Evolutionary conservation across 2,888 invertebrate species (phyloP).

Genomic region (Oligia latruncula): DNA sequence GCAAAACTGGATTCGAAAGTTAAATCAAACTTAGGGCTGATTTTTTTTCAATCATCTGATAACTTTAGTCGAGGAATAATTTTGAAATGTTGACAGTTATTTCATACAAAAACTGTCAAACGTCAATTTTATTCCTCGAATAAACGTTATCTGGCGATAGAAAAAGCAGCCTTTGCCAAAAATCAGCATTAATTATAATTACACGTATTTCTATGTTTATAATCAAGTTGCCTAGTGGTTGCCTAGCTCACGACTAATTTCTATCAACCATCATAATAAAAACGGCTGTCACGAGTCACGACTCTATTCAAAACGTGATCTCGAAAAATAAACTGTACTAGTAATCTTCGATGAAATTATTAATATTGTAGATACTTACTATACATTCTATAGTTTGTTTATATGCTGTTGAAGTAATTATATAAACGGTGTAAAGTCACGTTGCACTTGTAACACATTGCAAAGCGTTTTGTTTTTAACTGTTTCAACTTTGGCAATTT

Average conservation of each 20-base stretch:
- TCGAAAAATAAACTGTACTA: conserved; percentile 13
- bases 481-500: conserved; percentile 36
- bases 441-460: conserved; percentile 7
- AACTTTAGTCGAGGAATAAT: no score
- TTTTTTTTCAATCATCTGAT: no score
- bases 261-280: conserved; percentile 1
- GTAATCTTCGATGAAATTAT: conserved; percentile 4
- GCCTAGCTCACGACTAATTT: not conserved
- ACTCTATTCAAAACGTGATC: conserved; percentile 49
- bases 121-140: no score
- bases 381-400: conserved; percentile 21
- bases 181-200: no score
- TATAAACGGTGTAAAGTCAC: conserved; percentile 27
- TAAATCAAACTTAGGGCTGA: no score
- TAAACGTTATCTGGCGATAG: no score
- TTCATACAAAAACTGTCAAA: no score
- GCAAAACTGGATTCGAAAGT: not conserved
- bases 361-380: not conserved
- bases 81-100: no score
- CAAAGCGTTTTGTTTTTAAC: conserved; percentile 33
- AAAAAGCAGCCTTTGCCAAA: no score
- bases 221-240: not conserved
- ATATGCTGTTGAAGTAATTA: conserved; percentile 21
- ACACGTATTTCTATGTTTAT: not conserved
- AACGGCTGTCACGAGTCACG: conserved; percentile 45